Percentiles rank a stretch among this genome's conserved stretches.
Evolutionary conservation across 2,888 invertebrate genomes (phyloP).

Genomic region (Trissonchulus latispiculum): DNA sequence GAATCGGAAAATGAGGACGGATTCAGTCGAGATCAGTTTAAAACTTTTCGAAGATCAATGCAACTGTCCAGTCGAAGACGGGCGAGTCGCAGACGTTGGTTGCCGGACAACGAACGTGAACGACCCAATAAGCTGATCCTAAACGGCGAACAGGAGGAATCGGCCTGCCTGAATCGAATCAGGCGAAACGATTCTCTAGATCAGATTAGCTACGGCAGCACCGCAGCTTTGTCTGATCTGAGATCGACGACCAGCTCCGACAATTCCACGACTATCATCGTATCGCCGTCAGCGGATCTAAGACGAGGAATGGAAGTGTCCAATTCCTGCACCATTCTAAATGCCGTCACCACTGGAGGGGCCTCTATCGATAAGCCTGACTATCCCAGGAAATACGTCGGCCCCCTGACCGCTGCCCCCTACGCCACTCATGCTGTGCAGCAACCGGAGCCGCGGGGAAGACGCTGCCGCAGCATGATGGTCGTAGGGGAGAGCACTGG

Average conservation of each 20-base stretch:
- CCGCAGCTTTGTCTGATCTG: neutral
- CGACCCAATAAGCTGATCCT: neutral
- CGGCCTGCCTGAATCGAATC: neutral
- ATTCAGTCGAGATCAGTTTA: neutral
- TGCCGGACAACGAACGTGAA: neutral
- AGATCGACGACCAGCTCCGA: neutral
- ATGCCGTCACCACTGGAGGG: neutral
- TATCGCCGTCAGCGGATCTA: neutral
- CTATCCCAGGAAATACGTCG: neutral
- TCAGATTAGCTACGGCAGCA: neutral
- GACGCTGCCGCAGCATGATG: neutral
- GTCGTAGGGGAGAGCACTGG: neutral
- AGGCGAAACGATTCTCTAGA: neutral
- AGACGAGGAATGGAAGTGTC: neutral
- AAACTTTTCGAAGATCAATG: neutral
- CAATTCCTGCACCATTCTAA: neutral
- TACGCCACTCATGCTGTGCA: neutral
- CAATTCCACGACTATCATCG: neutral
- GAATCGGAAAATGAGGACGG: neutral
- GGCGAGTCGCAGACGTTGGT: neutral
- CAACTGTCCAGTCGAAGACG: neutral
- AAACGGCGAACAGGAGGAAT: neutral
- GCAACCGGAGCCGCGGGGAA: neutral
- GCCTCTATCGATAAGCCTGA: neutral
- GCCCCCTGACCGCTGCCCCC: neutral